A percentile compares a stretch with the other conserved stretches of the same genome.
These are phyloP conservation scores for Pipistrellus kuhlii DNA, from an alignment of 2,797 vertebrate genomes.

Conservation along the genomic window DNA sequence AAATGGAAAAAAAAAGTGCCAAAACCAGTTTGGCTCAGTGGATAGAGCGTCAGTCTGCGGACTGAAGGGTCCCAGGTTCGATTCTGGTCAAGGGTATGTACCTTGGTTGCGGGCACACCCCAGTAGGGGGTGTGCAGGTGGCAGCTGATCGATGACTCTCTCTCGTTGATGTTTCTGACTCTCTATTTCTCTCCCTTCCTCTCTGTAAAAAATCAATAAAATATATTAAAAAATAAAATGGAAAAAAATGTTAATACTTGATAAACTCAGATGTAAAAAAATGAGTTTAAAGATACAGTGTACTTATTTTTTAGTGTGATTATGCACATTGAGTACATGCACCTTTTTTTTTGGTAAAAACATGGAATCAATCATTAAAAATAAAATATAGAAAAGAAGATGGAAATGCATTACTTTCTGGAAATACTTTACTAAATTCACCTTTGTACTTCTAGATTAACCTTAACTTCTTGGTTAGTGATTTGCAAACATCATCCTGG, in stretches of 20 bases:
- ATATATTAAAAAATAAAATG: too few relatives aligned
- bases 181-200: too few relatives aligned
- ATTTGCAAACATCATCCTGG: neutral
- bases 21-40: too few relatives aligned
- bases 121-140: too few relatives aligned
- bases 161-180: too few relatives aligned
- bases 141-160: too few relatives aligned
- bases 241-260: neutral
- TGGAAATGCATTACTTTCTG: neutral
- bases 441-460: neutral
- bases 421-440: neutral
- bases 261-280: constrained; percentile 42
- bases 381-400: neutral
- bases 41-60: too few relatives aligned
- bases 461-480: neutral
- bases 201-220: too few relatives aligned
- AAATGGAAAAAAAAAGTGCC: neutral
- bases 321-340: neutral
- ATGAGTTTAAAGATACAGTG: neutral
- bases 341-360: neutral
- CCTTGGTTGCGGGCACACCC: too few relatives aligned
- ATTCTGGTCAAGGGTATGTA: too few relatives aligned
- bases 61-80: too few relatives aligned
- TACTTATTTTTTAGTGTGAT: constrained; percentile 13
- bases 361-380: neutral